Evolutionary conservation across 2,888 invertebrate species (phyloP).

Genomic region (Podotricha telesiphe): DNA sequence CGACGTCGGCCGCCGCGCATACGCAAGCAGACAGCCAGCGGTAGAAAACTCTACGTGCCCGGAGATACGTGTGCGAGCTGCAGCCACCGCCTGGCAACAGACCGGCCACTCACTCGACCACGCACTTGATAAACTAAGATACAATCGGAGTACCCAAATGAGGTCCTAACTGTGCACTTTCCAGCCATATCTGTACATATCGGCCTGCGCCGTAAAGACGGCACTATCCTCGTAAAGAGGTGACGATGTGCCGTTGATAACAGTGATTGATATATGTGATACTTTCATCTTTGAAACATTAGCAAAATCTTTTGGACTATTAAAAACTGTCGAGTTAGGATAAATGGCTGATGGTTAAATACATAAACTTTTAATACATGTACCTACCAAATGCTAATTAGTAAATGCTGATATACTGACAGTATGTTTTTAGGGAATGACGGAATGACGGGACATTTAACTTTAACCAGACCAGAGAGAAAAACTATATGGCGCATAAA

Average conservation of each 20-base stretch:
- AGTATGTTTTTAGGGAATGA: too few relatives aligned
- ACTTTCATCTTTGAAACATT: background rate
- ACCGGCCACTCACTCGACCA: slow-evolving; percentile 24
- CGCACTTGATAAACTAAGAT: slow-evolving; percentile 19
- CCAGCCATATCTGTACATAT: slow-evolving; percentile 11
- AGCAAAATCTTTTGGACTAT: background rate
- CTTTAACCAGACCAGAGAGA: background rate
- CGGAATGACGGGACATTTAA: background rate
- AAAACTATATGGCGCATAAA: background rate
- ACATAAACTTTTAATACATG: too few relatives aligned
- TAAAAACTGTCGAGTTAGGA: too few relatives aligned
- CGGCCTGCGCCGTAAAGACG: slow-evolving; percentile 3
- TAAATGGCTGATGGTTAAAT: too few relatives aligned
- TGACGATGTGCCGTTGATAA: slow-evolving; percentile 14
- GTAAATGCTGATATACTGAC: too few relatives aligned
- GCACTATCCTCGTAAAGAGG: slow-evolving; percentile 1
- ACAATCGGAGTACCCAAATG: slow-evolving; percentile 30
- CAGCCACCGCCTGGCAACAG: slow-evolving; percentile 32
- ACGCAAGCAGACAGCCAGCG: slow-evolving; percentile 47
- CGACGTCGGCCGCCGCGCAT: slow-evolving; percentile 51
- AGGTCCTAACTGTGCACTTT: slow-evolving; percentile 33
- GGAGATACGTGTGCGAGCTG: slow-evolving; percentile 37
- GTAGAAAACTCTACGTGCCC: slow-evolving; percentile 48
- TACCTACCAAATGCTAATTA: too few relatives aligned
- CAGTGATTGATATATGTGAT: slow-evolving; percentile 8